Evolutionary conservation across 2,888 invertebrate species (phyloP).

Genomic region (Camponotus fellah): DNA sequence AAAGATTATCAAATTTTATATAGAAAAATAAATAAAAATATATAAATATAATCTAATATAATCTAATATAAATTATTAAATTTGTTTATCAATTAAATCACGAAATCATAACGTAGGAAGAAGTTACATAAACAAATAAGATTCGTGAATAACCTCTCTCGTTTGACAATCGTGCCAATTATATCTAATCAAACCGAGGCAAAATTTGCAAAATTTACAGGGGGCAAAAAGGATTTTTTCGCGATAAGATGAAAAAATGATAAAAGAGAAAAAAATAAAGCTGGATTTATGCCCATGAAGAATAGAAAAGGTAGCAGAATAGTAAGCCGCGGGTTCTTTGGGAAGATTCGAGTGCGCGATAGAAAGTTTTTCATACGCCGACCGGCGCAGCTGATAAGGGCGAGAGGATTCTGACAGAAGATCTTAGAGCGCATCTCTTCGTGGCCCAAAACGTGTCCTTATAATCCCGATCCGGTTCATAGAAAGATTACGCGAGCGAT

Average conservation of each 20-base stretch:
- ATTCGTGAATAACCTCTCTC: not conserved
- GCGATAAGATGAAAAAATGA: constrained; percentile 61
- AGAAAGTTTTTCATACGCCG: constrained; percentile 76
- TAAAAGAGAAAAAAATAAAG: constrained; percentile 49
- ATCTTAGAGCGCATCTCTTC: constrained; percentile 65
- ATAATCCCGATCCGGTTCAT: not conserved
- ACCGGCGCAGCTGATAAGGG: constrained; percentile 67
- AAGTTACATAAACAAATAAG: not conserved
- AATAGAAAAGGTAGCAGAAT: constrained; percentile 40
- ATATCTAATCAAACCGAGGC: constrained; percentile 18
- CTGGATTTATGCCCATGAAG: constrained; percentile 25
- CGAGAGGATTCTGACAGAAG: constrained; percentile 65
- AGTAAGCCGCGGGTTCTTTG: constrained; percentile 57
- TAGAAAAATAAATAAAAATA: not conserved
- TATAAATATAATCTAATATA: not conserved
- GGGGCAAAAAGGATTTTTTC: constrained; percentile 63
- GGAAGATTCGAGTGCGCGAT: constrained; percentile 73
- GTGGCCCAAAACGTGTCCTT: constrained; percentile 52
- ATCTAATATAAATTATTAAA: not conserved
- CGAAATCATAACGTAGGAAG: not conserved
- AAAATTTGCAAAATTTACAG: constrained; percentile 20
- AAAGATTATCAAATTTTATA: not conserved
- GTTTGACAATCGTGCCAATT: constrained; percentile 12
- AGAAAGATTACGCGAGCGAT: not conserved
- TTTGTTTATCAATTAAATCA: not conserved